Evolutionary conservation across 2,113 vertebrate genomes (phyloP), one percentile per base, ranked within the genome.

Genomic region (Hippoglossus stenolepis): DNA sequence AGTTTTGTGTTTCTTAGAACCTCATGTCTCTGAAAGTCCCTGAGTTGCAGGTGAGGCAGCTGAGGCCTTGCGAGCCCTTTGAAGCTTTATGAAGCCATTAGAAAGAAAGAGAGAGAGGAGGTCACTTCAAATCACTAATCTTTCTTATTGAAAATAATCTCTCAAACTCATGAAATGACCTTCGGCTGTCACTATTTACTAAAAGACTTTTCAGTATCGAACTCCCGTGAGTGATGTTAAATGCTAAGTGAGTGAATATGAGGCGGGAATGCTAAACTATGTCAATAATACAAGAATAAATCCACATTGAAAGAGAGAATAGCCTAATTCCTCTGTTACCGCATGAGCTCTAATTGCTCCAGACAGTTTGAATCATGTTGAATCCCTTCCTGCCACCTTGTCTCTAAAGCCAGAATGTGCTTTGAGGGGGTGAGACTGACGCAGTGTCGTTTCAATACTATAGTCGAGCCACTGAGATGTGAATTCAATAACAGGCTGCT

Each of bases 401-500:
- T 73, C 70, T 75, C 1, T 56, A 20, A 63, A 72, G 74, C 65
- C 66, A 63, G 64, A 73, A 40, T 35, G 45, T 68, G 65, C 67
- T 79, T 73, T 67, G 54, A 47, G 51, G 51, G 51, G 51, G 47
- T 54, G 51, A n/a, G 20, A 21, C 51, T n/a, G 14, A 20, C 14
- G 51, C 51, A n/a, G 51, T n/a, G 21, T 31, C 20, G 6, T 73
- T 24, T 24, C n/a, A 24, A 54, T 71, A 47, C 83, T 60, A 7
- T 4, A 26, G 65, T 77, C 35, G 63, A 78, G 45, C 64, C 64
- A 62, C 62, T 56, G 64, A 83, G 68, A 87, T 68, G 43, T 69
- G 53, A 85, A 87, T 69, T 73, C n/a, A 62, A 40, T 69, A 64
- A 66, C 65, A 62, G 53, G 56, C 53, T 66, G 21, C 65, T 84